A percentile compares a stretch with the other conserved stretches of the same genome.
These are phyloP conservation scores for Cylloceria caligata DNA, from an alignment of 2,888 invertebrate genomes.

Conservation along the genomic window DNA sequence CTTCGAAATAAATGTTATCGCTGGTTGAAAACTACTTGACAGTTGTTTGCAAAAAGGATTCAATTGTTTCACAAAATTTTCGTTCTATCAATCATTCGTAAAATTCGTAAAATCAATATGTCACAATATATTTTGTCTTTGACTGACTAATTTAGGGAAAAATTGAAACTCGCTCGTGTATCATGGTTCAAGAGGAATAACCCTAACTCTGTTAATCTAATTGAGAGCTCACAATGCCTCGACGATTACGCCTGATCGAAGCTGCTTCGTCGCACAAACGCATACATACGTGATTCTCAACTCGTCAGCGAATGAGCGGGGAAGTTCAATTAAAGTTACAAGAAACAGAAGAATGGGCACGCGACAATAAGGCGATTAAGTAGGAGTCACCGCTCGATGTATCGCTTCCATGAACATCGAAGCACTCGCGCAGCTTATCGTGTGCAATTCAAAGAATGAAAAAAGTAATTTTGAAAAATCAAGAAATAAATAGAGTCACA, in stretches of 20 bases:
- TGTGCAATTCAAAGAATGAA: neutral
- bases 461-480: neutral
- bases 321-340: constrained; percentile 51
- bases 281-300: constrained; percentile 11
- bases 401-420: neutral
- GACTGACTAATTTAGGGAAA: constrained; percentile 1
- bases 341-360: constrained; percentile 47
- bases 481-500: constrained; percentile 9
- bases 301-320: constrained; percentile 22
- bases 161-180: constrained; percentile 46
- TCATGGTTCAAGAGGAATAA: constrained; percentile 37
- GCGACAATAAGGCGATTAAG: constrained; percentile 52
- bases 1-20: no score
- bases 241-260: constrained; percentile 75
- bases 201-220: constrained; percentile 75
- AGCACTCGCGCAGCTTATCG: neutral
- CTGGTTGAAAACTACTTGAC: no score
- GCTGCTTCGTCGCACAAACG: constrained; percentile 17
- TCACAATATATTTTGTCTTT: neutral
- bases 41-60: no score
- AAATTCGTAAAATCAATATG: no score
- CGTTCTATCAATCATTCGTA: no score
- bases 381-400: constrained; percentile 35
- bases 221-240: constrained; percentile 78
- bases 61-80: no score